phyloP scores from a whole-genome alignment of 2,797 vertebrate species.

The Leuciscus waleckii region DNA sequence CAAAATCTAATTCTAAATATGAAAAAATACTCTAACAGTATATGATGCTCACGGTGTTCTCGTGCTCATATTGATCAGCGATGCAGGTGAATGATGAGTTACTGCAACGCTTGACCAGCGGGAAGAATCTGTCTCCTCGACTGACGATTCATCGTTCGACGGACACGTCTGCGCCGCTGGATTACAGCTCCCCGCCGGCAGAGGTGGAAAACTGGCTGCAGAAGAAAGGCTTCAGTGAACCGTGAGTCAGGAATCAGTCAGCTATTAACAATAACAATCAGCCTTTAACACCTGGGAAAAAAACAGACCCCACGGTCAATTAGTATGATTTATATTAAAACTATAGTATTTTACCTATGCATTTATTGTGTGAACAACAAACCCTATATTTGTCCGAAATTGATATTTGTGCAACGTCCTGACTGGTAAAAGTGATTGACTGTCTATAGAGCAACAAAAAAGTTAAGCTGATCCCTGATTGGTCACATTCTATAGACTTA shows the following conservation, averaged over 20 bases:
- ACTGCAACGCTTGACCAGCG: constrained; percentile 82
- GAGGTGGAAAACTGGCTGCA: constrained; percentile 85
- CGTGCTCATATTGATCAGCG: constrained; percentile 56
- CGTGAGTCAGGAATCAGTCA: constrained; percentile 76
- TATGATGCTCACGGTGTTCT: background rate
- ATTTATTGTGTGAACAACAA: background rate
- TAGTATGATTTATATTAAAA: no score
- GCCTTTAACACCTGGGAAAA: background rate
- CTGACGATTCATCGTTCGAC: constrained; percentile 77
- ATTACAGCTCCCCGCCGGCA: constrained; percentile 77
- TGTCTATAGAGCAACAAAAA: background rate
- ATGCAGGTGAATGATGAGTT: constrained; percentile 88
- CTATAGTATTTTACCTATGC: no score
- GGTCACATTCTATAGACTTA: background rate
- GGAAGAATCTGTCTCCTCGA: constrained; percentile 73
- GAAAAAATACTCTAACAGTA: no score
- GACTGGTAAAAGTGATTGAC: no score
- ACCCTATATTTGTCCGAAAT: background rate
- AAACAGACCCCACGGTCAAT: background rate
- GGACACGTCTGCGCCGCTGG: constrained; percentile 73
- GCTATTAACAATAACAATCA: background rate
- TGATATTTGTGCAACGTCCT: no score
- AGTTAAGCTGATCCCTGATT: background rate
- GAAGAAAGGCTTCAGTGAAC: constrained; percentile 85
- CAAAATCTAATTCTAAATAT: no score